Evolutionary conservation across 2,888 invertebrate genomes (phyloP).

Genomic region (Merodon equestris): DNA sequence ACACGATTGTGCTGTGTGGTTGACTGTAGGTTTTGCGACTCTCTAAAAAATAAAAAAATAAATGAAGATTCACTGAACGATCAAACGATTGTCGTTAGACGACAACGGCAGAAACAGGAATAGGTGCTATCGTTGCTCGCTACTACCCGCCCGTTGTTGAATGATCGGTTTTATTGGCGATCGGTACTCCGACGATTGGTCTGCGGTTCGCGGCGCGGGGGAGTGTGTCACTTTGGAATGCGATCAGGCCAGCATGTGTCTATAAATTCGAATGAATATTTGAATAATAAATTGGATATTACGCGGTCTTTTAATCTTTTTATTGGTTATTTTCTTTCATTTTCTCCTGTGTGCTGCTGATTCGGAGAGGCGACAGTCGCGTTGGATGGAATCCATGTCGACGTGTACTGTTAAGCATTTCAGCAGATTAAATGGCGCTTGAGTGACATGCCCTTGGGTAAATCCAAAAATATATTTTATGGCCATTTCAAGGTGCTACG

Average conservation of each 20-base stretch:
- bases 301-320: slow-evolving; percentile 26
- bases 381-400: slow-evolving; percentile 8
- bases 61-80: too few species aligned
- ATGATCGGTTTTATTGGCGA: slow-evolving; percentile 3
- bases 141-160: not conserved
- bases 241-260: slow-evolving; percentile 50
- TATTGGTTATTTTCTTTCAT: too few species aligned
- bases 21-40: slow-evolving; percentile 7
- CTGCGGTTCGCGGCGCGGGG: slow-evolving; percentile 19
- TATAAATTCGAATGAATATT: slow-evolving; percentile 51
- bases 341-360: not conserved
- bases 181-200: slow-evolving; percentile 11
- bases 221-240: slow-evolving; percentile 53
- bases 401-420: slow-evolving; percentile 35
- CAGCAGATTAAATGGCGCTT: slow-evolving; percentile 5
- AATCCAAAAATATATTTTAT: not conserved
- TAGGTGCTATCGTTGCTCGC: not conserved
- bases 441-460: too few species aligned
- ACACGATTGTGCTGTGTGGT: not conserved
- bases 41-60: slow-evolving; percentile 1
- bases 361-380: not conserved
- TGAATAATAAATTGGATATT: slow-evolving; percentile 49
- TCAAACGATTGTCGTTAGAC: not conserved
- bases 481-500: slow-evolving; percentile 1
- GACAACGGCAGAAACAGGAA: not conserved